Evolutionary conservation across 37 sponge, comb jelly and placozoan genomes (phyloP).

Genomic region (Lycopodina hypogea): DNA sequence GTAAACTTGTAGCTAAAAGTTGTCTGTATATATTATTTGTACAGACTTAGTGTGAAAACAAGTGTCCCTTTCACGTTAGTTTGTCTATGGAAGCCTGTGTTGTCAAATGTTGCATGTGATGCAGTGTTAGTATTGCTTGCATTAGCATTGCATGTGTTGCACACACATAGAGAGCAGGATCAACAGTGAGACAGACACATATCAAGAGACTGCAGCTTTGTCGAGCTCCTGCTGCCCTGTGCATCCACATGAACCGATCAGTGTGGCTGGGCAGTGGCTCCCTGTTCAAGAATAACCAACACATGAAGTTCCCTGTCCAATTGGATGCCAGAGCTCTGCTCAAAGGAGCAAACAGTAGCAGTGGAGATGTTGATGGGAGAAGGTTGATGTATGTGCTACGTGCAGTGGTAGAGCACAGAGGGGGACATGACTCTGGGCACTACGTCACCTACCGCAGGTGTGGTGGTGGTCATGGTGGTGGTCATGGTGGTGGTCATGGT

Average conservation of each 20-base stretch:
- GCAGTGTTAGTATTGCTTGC: too few species aligned
- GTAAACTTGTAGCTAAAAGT: too few species aligned
- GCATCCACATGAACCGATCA: slow-evolving; percentile 74
- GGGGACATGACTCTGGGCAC: slow-evolving; percentile 81
- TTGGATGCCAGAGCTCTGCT: slow-evolving; percentile 61
- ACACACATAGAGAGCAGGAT: slow-evolving; percentile 16
- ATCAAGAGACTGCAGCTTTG: slow-evolving; percentile 48
- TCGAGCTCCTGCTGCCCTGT: slow-evolving; percentile 62
- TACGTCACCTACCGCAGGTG: slow-evolving; percentile 78
- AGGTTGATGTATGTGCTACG: slow-evolving; percentile 36
- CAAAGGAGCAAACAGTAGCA: slow-evolving; percentile 3
- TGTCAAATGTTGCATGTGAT: too few species aligned
- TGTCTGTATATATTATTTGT: too few species aligned
- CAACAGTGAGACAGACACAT: slow-evolving; percentile 11
- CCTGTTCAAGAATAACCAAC: slow-evolving; percentile 54
- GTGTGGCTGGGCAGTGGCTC: slow-evolving; percentile 38
- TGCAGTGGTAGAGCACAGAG: slow-evolving; percentile 75
- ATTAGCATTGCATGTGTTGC: too few species aligned
- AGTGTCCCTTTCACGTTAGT: too few species aligned
- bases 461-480: neutral
- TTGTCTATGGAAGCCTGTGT: too few species aligned
- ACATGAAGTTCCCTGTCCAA: slow-evolving; percentile 59
- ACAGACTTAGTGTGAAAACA: too few species aligned
- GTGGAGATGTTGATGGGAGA: neutral
- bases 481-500: too few species aligned